Base-by-base conservation (phyloP, 2,888 invertebrate species). In the Rhogogaster chlorosoma region DNA sequence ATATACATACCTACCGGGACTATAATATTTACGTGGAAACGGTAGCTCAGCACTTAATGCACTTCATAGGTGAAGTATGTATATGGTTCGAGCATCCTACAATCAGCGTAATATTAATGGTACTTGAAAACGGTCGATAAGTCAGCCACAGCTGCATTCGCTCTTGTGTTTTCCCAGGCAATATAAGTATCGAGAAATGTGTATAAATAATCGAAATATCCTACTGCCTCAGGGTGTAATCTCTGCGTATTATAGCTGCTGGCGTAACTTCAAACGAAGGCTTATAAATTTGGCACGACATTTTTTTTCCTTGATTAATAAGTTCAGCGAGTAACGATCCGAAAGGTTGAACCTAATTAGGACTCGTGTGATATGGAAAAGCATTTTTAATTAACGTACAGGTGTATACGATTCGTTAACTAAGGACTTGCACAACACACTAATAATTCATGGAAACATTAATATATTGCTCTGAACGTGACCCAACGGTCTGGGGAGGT, bases 331-430 rank as follows among this genome's bases (percentile, higher is more conserved):
- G 18, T 53, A 75, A 53, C 49, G 77, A 18, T 32, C 9, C 53
- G 77, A 53, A 53, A 53, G 49, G 29, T 32, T 29, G 49, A 53
- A 49, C 32, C 32, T 18, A 77, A 38, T 80, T 80, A 80, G 57
- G 38, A 38, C 38, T 61, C 18, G 61, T 61, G 1, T 6, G 36
- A 61, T 38, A 26, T 80, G 57, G 38, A 61, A 80, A 61, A 80
- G 49, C 36, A n/a, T 36, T 38, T 61, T 80, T 61, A 78, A 80
- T 80, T 80, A 80, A n/a, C 26, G 75, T 22, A 45, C 12, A 32
- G 32, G 45, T 53, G 18, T 45, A 26, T 15, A 45, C 22, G 77
- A 61, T 29, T 18, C 61, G 61, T 80, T 61, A 53, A 36, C 38
- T 9, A 22, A 26, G n/a, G 61, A 49, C 29, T 61, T 61, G 26